Percentiles rank a stretch among this genome's conserved stretches.
Evolutionary conservation across 2,113 vertebrate species (phyloP).

Genomic region (Ptyas mucosa): DNA sequence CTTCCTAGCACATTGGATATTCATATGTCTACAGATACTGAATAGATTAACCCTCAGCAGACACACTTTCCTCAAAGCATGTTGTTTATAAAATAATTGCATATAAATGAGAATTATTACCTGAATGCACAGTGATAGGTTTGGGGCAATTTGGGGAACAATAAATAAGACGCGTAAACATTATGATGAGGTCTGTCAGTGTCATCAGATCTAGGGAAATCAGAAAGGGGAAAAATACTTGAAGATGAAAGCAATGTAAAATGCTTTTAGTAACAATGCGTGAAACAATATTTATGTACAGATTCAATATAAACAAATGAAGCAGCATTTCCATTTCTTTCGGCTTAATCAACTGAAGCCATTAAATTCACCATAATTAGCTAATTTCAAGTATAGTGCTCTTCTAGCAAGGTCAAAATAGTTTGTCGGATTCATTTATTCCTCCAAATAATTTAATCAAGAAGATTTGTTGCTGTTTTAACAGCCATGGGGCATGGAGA

Average conservation of each 20-base stretch:
- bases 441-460: not conserved
- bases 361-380: not conserved
- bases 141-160: constrained; percentile 74
- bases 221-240: not conserved
- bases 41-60: not conserved
- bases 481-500: not conserved
- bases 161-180: constrained; percentile 83
- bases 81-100: not conserved
- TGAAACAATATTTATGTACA: constrained; percentile 3
- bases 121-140: constrained; percentile 65
- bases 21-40: not conserved
- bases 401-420: not conserved
- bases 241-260: not conserved
- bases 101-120: constrained; percentile 63
- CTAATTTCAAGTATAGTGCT: not conserved
- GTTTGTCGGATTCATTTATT: not conserved
- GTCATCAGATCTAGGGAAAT: constrained; percentile 71
- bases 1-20: not conserved
- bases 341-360: not conserved
- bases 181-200: constrained; percentile 80
- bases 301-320: not conserved
- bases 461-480: not conserved
- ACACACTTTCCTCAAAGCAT: not conserved
- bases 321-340: not conserved
- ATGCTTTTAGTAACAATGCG: not conserved